Evolutionary conservation across 1,140 invertebrate species (phyloP).

Genomic region (Mesaphorura yosii): DNA sequence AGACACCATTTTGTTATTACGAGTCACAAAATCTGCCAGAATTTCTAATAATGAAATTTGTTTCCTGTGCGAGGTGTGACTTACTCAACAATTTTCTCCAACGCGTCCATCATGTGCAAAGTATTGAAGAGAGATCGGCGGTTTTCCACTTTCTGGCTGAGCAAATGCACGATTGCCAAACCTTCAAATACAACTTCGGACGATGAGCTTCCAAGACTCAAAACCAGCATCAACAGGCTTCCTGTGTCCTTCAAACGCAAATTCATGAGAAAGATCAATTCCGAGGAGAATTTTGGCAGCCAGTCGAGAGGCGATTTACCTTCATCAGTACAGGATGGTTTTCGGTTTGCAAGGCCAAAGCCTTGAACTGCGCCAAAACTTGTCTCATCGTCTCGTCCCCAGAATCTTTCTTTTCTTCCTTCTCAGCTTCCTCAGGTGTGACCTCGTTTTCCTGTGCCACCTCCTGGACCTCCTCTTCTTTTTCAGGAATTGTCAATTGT

Average conservation of each 20-base stretch:
- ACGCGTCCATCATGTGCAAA: background rate
- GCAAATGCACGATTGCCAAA: background rate
- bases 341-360: background rate
- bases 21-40: too few species aligned
- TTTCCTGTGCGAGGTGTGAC: background rate
- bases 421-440: too few species aligned
- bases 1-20: too few species aligned
- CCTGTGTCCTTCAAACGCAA: background rate
- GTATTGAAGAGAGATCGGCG: background rate
- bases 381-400: too few species aligned
- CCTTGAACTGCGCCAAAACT: background rate
- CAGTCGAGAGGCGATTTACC: background rate
- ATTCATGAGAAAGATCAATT: background rate
- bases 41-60: background rate
- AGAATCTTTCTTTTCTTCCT: too few species aligned
- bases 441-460: too few species aligned
- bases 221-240: background rate
- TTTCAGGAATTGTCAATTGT: too few species aligned
- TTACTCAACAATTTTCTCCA: background rate
- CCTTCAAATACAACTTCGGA: background rate
- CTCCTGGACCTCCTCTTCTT: too few species aligned
- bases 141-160: background rate
- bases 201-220: background rate
- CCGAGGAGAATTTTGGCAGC: background rate
- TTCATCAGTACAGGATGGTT: background rate